Evolutionary conservation across 2,113 vertebrate species (phyloP), one percentile per base, ranked within the genome.

Genomic region (Stegastes partitus): DNA sequence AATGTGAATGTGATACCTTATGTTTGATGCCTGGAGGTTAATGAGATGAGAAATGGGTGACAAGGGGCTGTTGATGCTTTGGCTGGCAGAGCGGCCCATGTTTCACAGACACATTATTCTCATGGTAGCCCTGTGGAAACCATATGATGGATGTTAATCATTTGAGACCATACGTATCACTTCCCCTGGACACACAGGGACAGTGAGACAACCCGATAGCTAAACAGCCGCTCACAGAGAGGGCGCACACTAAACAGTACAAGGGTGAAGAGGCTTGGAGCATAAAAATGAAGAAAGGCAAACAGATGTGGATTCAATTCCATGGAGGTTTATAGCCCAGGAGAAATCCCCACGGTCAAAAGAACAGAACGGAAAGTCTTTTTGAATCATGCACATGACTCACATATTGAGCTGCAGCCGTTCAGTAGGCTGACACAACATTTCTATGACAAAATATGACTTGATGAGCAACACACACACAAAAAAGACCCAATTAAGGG

Each of bases 291-390:
- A 66, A 66, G 54, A 39, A 68, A 50, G n/a, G 26, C 3, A 4
- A 22, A 59, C 77, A 74, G 74, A 83, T 68, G 70, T 73, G 67
- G 66, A 55, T 31, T 70, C 37, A 84, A 74, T 82, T 77, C 79
- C 74, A 62, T 15, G 14, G 71, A 59, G 83, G 72, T 69, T 86
- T 28, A n/a, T 28, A 54, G 51, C 77, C 66, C 69, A 56, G 56
- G 56, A 63, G 50, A 67, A 77, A 61, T 62, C 72, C 47, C 54
- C 50, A 14, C 15, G 51, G 72, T 54, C 26, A 57, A 39, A 50
- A 58, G 37, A 57, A 55, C 39, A 16, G 63, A 63, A 34, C 59
- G 68, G 68, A 55, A 68, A 72, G 73, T 56, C 72, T 78, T 12
- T 77, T 14, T 26, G 59, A 61, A 59, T 73, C 49, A 28, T 12